phyloP scores from a whole-genome alignment of 2,113 vertebrate species.

The Calyptommatus sinebrachiatus region DNA sequence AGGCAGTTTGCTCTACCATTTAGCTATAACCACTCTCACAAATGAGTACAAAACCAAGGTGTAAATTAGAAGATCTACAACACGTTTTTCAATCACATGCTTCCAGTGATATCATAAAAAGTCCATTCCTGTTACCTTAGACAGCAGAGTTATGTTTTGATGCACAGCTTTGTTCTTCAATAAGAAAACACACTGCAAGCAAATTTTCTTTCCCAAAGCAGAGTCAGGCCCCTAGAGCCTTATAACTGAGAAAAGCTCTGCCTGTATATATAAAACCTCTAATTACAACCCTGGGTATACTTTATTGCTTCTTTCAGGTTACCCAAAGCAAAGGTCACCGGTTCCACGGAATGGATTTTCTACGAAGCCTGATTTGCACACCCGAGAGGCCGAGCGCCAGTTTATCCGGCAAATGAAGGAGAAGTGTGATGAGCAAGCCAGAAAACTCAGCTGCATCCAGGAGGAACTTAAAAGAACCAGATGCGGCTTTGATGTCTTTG shows the following conservation, averaged over 20 bases:
- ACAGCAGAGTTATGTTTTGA: neutral
- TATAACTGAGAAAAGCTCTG: neutral
- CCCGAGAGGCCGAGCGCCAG: slow-evolving; percentile 78
- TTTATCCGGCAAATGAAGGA: slow-evolving; percentile 81
- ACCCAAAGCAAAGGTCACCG: slow-evolving; percentile 72
- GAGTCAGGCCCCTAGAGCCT: neutral
- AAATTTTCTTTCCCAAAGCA: neutral
- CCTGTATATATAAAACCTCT: neutral
- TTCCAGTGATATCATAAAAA: neutral
- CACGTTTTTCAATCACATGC: neutral
- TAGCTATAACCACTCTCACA: no score
- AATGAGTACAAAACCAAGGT: neutral
- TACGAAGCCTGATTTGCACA: slow-evolving; percentile 69
- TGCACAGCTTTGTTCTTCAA: neutral
- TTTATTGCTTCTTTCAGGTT: slow-evolving; percentile 64
- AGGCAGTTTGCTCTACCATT: no score
- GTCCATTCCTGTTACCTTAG: neutral
- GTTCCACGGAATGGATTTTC: slow-evolving; percentile 72
- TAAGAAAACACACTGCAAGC: neutral
- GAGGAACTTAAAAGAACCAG: slow-evolving; percentile 78
- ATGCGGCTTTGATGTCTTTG: slow-evolving; percentile 83
- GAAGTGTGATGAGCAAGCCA: slow-evolving; percentile 81
- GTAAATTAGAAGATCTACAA: neutral
- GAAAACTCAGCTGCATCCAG: slow-evolving; percentile 74
- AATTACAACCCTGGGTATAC: slow-evolving; percentile 11